Base-by-base conservation (phyloP, 2,888 invertebrate genomes). In the Eurytoma californica region DNA sequence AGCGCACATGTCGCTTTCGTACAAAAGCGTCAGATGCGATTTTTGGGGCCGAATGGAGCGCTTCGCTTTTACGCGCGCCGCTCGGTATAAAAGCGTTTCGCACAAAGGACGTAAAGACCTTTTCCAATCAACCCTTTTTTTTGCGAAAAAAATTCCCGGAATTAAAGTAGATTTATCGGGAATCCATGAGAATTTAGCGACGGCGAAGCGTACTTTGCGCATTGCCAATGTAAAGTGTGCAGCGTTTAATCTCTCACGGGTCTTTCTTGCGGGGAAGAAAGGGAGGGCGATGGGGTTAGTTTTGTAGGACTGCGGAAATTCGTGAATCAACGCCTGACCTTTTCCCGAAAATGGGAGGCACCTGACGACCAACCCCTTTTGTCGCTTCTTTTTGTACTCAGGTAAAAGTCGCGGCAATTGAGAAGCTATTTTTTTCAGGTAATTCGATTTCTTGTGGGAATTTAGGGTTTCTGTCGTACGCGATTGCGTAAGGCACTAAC, bases 151-250 rank as follows among this genome's bases (percentile, higher is more conserved):
- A 57, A 39, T 14, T 20, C 4, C 47, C n/a, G 16, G 20, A 39
- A 70, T 60, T 70, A 49, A 60, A 70, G n/a, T 1, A 28, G 30
- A 30, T 20, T 63, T 39, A 39, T 55, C 55, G 61, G 49, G 9
- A 74, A 47, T 74, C 66, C 58, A 49, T 57, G 73, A 74, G 66
- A 74, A 49, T 72, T 60, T n/a, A 70, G 61, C 65, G 51, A 20
- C 60, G 14, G 55, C 1, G 39, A 58, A 9, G 5, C 9, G 16
- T 51, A 14, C 51, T 3, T 13, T 51, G 3, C 51, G 16, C 53
- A 53, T n/a, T 53, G n/a, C 16, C n/a, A 53, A n/a, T n/a, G n/a
- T 14, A 49, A 49, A 70, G 20, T 9, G 14, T 39, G n/a, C n/a
- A 7, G 53, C n/a, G 66, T 7, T 7, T 47, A 28, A 20, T 53